Percentiles rank a stretch among this genome's conserved stretches.
These are phyloP conservation scores for Epinephelus awoara DNA, from an alignment of 2,797 vertebrate species.

Conservation along the genomic window DNA sequence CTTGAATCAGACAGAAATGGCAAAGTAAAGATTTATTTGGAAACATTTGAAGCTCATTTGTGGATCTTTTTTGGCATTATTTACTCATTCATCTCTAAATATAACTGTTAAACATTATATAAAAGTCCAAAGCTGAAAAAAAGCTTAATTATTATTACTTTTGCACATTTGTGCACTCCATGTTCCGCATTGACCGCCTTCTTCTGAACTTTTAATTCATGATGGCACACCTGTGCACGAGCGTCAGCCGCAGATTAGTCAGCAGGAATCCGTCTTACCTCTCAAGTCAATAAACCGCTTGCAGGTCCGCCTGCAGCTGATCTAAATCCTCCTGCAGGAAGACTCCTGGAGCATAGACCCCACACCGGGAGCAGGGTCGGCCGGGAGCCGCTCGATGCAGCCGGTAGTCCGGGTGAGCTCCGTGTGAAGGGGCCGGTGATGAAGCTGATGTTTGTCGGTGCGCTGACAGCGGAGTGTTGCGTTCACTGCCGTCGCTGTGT, in stretches of 20 bases:
- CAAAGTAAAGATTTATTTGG: no score
- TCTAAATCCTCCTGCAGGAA: background rate
- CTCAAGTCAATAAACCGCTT: background rate
- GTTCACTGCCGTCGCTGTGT: conserved; percentile 1
- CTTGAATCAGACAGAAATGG: no score
- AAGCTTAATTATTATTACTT: no score
- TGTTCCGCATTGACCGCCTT: no score
- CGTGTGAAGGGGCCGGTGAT: background rate
- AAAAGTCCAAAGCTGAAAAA: no score
- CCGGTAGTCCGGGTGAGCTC: background rate
- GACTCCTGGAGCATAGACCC: background rate
- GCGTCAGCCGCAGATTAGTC: background rate
- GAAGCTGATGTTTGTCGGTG: background rate
- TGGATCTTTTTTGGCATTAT: no score
- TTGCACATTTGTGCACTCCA: no score
- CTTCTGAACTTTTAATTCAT: background rate
- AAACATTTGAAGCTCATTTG: no score
- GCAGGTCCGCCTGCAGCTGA: background rate
- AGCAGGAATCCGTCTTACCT: conserved; percentile 44
- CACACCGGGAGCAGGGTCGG: background rate
- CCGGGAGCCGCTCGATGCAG: background rate
- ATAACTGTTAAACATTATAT: no score
- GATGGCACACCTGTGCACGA: conserved; percentile 12
- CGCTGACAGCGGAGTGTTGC: conserved; percentile 29
- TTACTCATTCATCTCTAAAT: no score